phyloP scores from a whole-genome alignment of 2,113 vertebrate species.

The Paramisgurnus dabryanus region DNA sequence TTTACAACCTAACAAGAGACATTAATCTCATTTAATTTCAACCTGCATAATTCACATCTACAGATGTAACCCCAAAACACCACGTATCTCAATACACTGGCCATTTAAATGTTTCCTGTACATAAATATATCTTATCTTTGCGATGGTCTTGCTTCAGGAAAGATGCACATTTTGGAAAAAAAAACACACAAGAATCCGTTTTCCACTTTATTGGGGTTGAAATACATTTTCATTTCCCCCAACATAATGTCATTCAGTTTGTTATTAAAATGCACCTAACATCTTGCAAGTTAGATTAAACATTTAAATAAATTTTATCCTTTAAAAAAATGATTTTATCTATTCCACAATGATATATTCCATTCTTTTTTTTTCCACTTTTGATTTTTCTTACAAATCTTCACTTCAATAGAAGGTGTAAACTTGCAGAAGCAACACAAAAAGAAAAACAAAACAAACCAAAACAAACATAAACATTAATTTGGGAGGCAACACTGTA shows the following conservation, averaged over 20 bases:
- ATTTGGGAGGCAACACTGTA: constrained; percentile 58
- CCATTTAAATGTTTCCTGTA: not conserved
- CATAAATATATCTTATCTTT: not conserved
- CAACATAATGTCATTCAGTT: constrained; percentile 40
- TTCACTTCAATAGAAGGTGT: constrained; percentile 82
- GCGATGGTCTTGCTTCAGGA: not conserved
- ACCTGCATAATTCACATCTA: too few species aligned
- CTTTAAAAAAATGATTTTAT: constrained; percentile 55
- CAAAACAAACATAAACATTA: constrained; percentile 57
- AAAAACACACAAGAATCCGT: not conserved
- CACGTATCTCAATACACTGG: not conserved
- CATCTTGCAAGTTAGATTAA: constrained; percentile 58
- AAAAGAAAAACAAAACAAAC: constrained; percentile 53
- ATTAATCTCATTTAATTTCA: too few species aligned
- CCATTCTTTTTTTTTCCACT: constrained; percentile 64
- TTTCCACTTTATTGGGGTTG: constrained; percentile 63
- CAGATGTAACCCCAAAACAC: not conserved
- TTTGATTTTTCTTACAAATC: constrained; percentile 77
- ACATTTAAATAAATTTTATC: constrained; percentile 75
- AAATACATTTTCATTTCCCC: constrained; percentile 61
- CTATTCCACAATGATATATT: constrained; percentile 51
- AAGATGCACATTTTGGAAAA: not conserved
- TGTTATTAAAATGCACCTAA: constrained; percentile 62
- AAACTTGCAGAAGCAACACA: constrained; percentile 68
- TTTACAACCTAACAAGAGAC: too few species aligned